Percentiles rank a stretch among this genome's conserved stretches.
Evolutionary conservation across 2,888 invertebrate species (phyloP).

Genomic region (Spodoptera picta): DNA sequence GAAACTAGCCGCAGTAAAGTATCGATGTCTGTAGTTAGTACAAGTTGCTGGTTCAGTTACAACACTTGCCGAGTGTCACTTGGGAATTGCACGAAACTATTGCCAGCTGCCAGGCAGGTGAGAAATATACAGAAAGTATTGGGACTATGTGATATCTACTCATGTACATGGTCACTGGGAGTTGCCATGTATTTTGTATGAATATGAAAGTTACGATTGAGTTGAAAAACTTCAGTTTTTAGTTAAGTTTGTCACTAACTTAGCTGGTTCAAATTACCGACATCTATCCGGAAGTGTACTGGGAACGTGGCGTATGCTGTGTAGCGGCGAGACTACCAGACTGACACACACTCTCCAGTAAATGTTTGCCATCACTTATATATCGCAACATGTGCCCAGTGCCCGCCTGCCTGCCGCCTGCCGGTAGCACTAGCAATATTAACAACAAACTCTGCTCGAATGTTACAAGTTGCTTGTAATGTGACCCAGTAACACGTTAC

Average conservation of each 20-base stretch:
- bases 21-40: conserved; percentile 24
- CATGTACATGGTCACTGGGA: too few relatives aligned
- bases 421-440: background rate
- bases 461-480: too few relatives aligned
- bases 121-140: conserved; percentile 7
- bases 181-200: too few relatives aligned
- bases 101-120: conserved; percentile 19
- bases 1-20: conserved; percentile 13
- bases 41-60: background rate
- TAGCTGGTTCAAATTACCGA: too few relatives aligned
- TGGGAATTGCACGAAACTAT: conserved; percentile 35
- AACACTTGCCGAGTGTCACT: conserved; percentile 36
- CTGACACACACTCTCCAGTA: background rate
- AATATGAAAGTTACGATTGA: too few relatives aligned
- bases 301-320: too few relatives aligned
- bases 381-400: conserved; percentile 8
- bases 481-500: too few relatives aligned
- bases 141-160: too few relatives aligned
- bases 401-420: background rate
- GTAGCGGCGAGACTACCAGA: too few relatives aligned
- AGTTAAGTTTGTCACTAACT: too few relatives aligned
- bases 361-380: conserved; percentile 12
- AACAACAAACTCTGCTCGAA: background rate
- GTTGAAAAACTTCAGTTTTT: too few relatives aligned
- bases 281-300: too few relatives aligned